phyloP scores from a whole-genome alignment of 2,113 vertebrate species.

The Sorex araneus region DNA sequence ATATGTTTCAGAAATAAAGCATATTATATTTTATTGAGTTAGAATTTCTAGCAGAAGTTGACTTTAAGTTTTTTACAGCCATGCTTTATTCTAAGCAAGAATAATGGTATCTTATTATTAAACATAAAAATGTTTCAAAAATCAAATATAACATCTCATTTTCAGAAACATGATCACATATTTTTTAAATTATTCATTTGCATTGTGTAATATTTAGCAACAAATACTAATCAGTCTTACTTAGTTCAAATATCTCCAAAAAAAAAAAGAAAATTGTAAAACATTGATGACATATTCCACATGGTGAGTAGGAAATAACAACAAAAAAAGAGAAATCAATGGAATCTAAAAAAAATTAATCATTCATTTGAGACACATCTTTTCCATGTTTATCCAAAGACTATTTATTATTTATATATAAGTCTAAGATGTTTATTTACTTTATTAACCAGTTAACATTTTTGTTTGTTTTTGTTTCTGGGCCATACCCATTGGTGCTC shows the following conservation, averaged over 20 bases:
- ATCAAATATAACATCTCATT: not conserved
- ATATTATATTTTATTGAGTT: slow-evolving; percentile 50
- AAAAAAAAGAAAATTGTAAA: not conserved
- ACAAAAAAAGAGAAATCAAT: not conserved
- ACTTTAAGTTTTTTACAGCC: not conserved
- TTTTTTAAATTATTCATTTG: not conserved
- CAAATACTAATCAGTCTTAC: not conserved
- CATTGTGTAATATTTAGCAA: not conserved
- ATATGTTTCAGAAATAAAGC: not conserved
- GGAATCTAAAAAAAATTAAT: slow-evolving; percentile 35
- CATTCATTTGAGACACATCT: not conserved
- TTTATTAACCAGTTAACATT: not conserved
- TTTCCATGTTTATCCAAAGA: slow-evolving; percentile 22
- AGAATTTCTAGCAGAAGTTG: slow-evolving; percentile 24
- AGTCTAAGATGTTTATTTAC: not conserved
- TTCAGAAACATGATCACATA: not conserved
- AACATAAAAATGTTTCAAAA: not conserved
- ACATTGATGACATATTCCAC: not conserved
- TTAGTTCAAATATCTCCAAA: slow-evolving; percentile 28
- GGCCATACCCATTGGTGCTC: too few relatives aligned
- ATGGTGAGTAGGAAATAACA: accelerated
- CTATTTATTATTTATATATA: not conserved
- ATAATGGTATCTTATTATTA: not conserved
- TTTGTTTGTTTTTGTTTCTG: too few relatives aligned
- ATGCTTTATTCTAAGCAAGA: not conserved